These are phyloP conservation scores for Muraenolepis orangiensis DNA, from an alignment of 2,797 vertebrate genomes.

Conservation along the genomic window DNA sequence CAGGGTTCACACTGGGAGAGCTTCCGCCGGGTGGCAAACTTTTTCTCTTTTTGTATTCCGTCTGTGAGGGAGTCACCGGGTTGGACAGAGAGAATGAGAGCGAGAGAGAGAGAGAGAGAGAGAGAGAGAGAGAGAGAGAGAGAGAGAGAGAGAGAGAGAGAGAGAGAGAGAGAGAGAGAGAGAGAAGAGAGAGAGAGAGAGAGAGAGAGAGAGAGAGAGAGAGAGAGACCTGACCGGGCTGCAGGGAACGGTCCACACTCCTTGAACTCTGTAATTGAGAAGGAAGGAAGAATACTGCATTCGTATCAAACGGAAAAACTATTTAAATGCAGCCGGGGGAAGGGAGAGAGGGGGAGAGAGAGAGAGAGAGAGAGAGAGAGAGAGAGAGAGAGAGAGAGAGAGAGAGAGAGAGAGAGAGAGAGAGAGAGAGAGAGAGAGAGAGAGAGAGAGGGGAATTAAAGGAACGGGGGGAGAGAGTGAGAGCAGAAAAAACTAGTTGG, in stretches of 20 bases:
- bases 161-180: constrained; percentile 9
- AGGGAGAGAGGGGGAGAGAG: constrained; percentile 74
- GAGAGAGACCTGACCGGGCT: constrained; percentile 49
- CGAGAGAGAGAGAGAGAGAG: no score
- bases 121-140: background rate
- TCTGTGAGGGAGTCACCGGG: constrained; percentile 48
- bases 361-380: no score
- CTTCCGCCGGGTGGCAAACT: no score
- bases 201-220: background rate
- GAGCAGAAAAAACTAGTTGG: no score
- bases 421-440: no score
- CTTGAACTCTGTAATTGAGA: constrained; percentile 72
- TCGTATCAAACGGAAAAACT: constrained; percentile 73
- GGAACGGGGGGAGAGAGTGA: no score
- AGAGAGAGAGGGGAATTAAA: no score
- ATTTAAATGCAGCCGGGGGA: constrained; percentile 70
- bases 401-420: no score
- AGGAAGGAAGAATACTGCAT: constrained; percentile 64
- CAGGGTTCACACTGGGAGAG: no score
- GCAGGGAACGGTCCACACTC: constrained; percentile 57
- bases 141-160: constrained; percentile 1
- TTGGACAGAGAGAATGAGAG: background rate
- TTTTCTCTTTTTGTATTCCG: no score
- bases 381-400: no score
- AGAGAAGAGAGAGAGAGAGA: constrained; percentile 29